Base-by-base conservation (phyloP, 2,888 invertebrate species). In the Nephrocerus scutellatus region DNA sequence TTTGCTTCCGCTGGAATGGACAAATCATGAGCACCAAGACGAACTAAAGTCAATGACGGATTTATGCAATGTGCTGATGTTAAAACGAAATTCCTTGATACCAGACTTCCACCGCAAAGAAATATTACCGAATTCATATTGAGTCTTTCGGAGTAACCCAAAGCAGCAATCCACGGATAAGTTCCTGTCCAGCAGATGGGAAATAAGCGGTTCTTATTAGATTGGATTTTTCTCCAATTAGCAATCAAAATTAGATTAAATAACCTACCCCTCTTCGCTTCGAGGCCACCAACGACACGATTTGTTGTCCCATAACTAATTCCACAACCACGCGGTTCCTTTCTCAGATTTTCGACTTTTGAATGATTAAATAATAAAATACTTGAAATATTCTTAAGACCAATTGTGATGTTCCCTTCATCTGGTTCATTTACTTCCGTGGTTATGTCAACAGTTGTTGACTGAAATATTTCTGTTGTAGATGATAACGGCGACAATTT, bases 81-180 rank as follows among this genome's bases (percentile, higher is more conserved):
- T n/a, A 86, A 60, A 9, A 86, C 72, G 61, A 82, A 80, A 15
- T 72, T 71, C 1, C 74, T 66, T 6, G 79, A 76, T 19, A 87
- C 75, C 14, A 87, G 63, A 4, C 83, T 79, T 8, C 85, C 86
- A 2, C 81, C 84, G 57, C 87, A 86, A 73, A 81, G 79, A 59
- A 80, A 84, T 26, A 59, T 56, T 0, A 66, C 2, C 0, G 39
- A 14, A 30, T 61, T 79, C 1, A 70, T 66, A 36, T 54, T 55
- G 12, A 49, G 47, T 2, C 69, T 69, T 29, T 59, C 57, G 5
- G 45, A 51, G 43, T 84, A 72, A 54, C 80, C 84, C 46, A 86
- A 77, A 8, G 84, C 84, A 2, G 83, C 85, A 74, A 87, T 79
- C 87, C 87, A 88, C 1, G 87, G 87, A 79, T 84, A 84, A 30